Evolutionary conservation across 2,797 vertebrate species (phyloP).

Genomic region (Myiotriccus ornatus): DNA sequence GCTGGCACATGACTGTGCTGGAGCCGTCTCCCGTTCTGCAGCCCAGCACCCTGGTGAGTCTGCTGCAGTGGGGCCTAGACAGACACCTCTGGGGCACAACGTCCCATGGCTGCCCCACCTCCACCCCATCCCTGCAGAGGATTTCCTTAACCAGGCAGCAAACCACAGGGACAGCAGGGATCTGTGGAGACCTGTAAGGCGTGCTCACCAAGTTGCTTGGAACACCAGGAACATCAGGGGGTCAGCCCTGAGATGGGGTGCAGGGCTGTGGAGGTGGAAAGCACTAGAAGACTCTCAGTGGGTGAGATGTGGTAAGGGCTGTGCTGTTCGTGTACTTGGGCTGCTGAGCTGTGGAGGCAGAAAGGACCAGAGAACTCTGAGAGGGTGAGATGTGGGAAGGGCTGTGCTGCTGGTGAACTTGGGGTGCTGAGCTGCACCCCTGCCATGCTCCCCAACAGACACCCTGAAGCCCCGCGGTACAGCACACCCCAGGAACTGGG

Average conservation of each 20-base stretch:
- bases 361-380: background rate
- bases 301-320: background rate
- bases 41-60: background rate
- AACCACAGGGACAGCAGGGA: background rate
- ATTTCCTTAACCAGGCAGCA: background rate
- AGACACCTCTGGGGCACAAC: background rate
- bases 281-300: background rate
- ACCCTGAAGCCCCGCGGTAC: accelerated
- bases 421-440: background rate
- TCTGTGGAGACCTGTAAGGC: background rate
- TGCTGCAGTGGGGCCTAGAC: background rate
- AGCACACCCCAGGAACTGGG: background rate
- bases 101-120: background rate
- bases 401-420: background rate
- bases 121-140: accelerated
- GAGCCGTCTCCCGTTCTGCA: background rate
- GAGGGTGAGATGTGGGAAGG: background rate
- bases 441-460: background rate
- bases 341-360: accelerated
- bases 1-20: accelerated
- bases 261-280: accelerated
- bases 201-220: background rate
- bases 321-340: background rate
- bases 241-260: background rate
- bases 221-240: accelerated